Evolutionary conservation across 2,888 invertebrate genomes (phyloP).

Genomic region (Pseudanteris insignis): DNA sequence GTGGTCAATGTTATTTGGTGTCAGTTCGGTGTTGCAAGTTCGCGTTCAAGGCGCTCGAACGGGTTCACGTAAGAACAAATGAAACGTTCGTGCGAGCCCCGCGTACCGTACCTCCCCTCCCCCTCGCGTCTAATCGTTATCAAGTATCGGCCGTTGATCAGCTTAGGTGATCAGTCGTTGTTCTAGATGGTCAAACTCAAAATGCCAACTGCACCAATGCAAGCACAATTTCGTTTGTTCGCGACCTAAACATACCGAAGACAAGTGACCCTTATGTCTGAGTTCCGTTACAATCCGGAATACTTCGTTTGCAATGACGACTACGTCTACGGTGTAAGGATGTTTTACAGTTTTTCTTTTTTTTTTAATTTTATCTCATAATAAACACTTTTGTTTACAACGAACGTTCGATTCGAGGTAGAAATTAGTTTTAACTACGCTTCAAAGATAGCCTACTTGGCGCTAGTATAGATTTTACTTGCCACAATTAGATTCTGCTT

Average conservation of each 20-base stretch:
- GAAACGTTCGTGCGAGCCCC: slow-evolving; percentile 3
- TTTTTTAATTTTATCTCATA: slow-evolving; percentile 3
- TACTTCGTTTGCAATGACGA: slow-evolving; percentile 65
- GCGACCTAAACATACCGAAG: slow-evolving; percentile 6
- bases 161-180: not conserved
- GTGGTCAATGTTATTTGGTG: slow-evolving; percentile 15
- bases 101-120: slow-evolving; percentile 5
- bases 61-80: slow-evolving; percentile 29
- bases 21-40: slow-evolving; percentile 38
- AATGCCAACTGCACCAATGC: slow-evolving; percentile 5
- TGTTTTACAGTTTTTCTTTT: no score
- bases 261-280: slow-evolving; percentile 50
- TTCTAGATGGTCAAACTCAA: slow-evolving; percentile 14
- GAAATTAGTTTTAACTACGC: no score
- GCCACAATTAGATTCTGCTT: no score
- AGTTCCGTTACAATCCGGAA: slow-evolving; percentile 52
- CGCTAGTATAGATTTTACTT: no score
- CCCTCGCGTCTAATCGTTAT: slow-evolving; percentile 2
- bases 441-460: no score
- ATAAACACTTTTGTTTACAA: not conserved
- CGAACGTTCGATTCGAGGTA: no score
- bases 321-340: slow-evolving; percentile 59
- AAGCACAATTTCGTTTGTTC: slow-evolving; percentile 4
- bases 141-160: slow-evolving; percentile 5
- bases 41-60: slow-evolving; percentile 23